phyloP scores from a whole-genome alignment of 2,797 vertebrate genomes.

The Kryptopterus vitreolus region DNA sequence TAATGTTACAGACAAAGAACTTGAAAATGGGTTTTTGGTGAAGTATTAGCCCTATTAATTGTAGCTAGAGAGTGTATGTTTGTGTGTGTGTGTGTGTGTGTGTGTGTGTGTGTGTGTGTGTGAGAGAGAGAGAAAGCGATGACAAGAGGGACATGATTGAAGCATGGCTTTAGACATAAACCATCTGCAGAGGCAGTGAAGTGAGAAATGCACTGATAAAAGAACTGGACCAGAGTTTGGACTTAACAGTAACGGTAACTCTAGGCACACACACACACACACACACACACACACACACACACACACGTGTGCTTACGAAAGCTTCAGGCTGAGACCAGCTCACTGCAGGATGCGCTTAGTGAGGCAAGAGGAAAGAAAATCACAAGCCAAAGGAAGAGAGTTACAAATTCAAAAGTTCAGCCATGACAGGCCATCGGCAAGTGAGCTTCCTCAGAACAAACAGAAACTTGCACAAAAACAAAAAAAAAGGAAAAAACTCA shows the following conservation, averaged over 20 bases:
- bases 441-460: background rate
- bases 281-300: slow-evolving; percentile 15
- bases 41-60: background rate
- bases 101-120: slow-evolving; percentile 11
- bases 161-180: slow-evolving; percentile 66
- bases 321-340: background rate
- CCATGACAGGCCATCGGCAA: background rate
- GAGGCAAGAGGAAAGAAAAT: background rate
- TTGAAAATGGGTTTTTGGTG: background rate
- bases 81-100: slow-evolving; percentile 41
- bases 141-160: slow-evolving; percentile 46
- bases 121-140: background rate
- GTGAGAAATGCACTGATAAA: slow-evolving; percentile 68
- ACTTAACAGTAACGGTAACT: slow-evolving; percentile 54
- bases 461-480: background rate
- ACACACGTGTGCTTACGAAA: slow-evolving; percentile 13
- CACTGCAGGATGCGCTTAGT: slow-evolving; percentile 2
- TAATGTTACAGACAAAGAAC: background rate
- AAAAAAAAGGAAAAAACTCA: background rate
- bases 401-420: background rate
- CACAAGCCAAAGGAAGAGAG: background rate
- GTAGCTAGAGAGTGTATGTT: slow-evolving; percentile 25
- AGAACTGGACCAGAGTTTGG: slow-evolving; percentile 56
- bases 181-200: slow-evolving; percentile 69
- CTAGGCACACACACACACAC: slow-evolving; percentile 19